Evolutionary conservation across 2,113 vertebrate species (phyloP), one percentile per base, ranked within the genome.

Genomic region (Ibidorhyncha struthersii): DNA sequence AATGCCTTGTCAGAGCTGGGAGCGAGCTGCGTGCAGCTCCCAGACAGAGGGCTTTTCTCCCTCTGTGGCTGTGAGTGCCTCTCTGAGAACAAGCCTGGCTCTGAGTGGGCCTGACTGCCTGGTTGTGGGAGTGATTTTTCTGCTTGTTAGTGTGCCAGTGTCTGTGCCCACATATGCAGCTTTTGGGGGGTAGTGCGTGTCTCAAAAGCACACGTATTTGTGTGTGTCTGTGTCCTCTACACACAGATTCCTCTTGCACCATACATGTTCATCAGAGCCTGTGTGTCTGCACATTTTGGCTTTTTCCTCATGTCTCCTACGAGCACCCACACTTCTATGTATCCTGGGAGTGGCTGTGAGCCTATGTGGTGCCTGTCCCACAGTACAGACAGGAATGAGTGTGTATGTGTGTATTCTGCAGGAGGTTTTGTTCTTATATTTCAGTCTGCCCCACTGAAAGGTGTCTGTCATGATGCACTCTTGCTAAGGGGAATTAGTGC

Each of bases 81-180:
- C 67, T 81, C 85, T 38, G 58, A 94, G 77, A 90, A n/a, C 45
- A 53, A 50, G 29, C 18, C 58, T 74, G 36, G 40, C 63, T 56
- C 65, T 69, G 81, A 90, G 78, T 56, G 65, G 61, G 77, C 55
- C 84, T 29, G 34, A 5, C 43, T 69, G 86, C 63, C 58, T 80
- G 66, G 34, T 9, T 45, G 53, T 82, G 82, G 92, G 90, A 73
- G 53, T 77, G 72, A 71, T 93, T 62, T 66, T 91, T 96, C 52
- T 93, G 55, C 70, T 84, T 36, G 27, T 25, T 26, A n/a, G 38
- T 26, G 34, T 43, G 82, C 45, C 65, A 27, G 32, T 22, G 26
- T 21, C 62, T 88, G 40, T 47, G 72, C 69, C 55, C 6, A 4
- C 87, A 47, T 30, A 74, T 1, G 1, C 69, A 55, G 59, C 41